A percentile compares a stretch with the other conserved stretches of the same genome.
Evolutionary conservation across 2,888 invertebrate genomes (phyloP).

Genomic region (Disparrhopalites patrizii): DNA sequence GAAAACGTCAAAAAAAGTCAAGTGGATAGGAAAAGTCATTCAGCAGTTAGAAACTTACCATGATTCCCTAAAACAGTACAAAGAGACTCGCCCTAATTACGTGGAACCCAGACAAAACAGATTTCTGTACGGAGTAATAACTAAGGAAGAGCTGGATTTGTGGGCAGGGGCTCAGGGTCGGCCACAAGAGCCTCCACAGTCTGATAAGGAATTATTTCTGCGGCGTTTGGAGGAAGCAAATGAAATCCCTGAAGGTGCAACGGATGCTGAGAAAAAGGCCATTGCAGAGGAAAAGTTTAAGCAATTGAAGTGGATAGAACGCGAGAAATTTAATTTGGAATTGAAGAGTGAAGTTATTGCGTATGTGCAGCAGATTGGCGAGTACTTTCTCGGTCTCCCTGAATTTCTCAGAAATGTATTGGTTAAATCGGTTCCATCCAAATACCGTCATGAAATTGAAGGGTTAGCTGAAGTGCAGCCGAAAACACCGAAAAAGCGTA

Average conservation of each 20-base stretch:
- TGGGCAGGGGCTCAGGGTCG: slow-evolving; percentile 44
- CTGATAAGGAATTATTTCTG: slow-evolving; percentile 21
- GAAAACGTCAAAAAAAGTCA: slow-evolving; percentile 33
- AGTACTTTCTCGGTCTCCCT: slow-evolving; percentile 34
- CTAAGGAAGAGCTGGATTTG: slow-evolving; percentile 35
- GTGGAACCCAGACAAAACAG: slow-evolving; percentile 25
- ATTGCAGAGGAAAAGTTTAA: slow-evolving; percentile 30
- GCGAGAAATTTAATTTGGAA: slow-evolving; percentile 34
- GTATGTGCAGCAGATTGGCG: slow-evolving; percentile 29
- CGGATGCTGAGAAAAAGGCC: slow-evolving; percentile 19
- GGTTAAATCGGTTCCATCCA: slow-evolving; percentile 26
- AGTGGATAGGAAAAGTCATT: slow-evolving; percentile 39
- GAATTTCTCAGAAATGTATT: slow-evolving; percentile 30
- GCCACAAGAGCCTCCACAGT: slow-evolving; percentile 31
- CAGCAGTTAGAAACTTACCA: slow-evolving; percentile 26
- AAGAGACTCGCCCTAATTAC: slow-evolving; percentile 32
- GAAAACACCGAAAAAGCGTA: slow-evolving; percentile 6
- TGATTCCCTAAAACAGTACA: slow-evolving; percentile 32
- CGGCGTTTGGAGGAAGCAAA: slow-evolving; percentile 28
- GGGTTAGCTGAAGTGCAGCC: background rate
- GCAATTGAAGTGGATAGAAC: slow-evolving; percentile 25
- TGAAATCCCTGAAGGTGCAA: slow-evolving; percentile 7
- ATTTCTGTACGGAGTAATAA: slow-evolving; percentile 6
- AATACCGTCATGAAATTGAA: background rate
- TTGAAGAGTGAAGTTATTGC: slow-evolving; percentile 18